Conservation (phyloP, 2,888 invertebrate genomes). For the Idaea dimidiata region DNA sequence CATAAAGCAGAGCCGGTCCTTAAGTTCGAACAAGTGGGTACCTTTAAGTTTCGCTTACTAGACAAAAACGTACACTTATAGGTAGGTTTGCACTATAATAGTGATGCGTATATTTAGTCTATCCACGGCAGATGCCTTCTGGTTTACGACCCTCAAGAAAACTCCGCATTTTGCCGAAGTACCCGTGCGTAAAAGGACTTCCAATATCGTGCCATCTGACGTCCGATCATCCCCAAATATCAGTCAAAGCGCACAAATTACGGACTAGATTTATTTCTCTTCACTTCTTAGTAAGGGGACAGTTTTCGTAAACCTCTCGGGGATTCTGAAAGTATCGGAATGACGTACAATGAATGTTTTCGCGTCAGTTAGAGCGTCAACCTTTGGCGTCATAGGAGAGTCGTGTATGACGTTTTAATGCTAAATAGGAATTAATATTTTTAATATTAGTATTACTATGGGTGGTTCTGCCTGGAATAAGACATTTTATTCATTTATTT, state of each 20-base stretch:
- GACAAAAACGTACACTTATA: conserved; percentile 17
- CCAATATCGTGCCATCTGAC: conserved; percentile 73
- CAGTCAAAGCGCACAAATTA: conserved; percentile 69
- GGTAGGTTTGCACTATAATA: conserved; percentile 6
- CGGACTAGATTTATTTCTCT: conserved; percentile 49
- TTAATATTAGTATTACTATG: too few species aligned
- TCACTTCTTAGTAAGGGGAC: conserved; percentile 46
- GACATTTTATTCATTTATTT: too few species aligned
- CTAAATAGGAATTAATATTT: too few species aligned
- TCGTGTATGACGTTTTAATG: too few species aligned
- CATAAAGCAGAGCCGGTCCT: neutral
- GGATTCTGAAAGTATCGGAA: conserved; percentile 28
- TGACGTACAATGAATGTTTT: conserved; percentile 33
- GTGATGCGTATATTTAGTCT: conserved; percentile 34
- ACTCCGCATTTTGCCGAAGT: conserved; percentile 52
- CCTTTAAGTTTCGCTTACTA: conserved; percentile 11
- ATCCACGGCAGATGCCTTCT: conserved; percentile 58
- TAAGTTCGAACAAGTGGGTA: neutral
- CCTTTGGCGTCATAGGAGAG: neutral
- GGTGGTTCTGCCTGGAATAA: too few species aligned
- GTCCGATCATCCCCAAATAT: conserved; percentile 64
- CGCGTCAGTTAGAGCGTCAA: conserved; percentile 5
- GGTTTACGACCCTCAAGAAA: conserved; percentile 61
- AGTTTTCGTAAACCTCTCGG: conserved; percentile 51
- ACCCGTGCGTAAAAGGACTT: conserved; percentile 62